Conservation (phyloP, 2,797 vertebrate genomes). For the Cossypha dichroa region DNA sequence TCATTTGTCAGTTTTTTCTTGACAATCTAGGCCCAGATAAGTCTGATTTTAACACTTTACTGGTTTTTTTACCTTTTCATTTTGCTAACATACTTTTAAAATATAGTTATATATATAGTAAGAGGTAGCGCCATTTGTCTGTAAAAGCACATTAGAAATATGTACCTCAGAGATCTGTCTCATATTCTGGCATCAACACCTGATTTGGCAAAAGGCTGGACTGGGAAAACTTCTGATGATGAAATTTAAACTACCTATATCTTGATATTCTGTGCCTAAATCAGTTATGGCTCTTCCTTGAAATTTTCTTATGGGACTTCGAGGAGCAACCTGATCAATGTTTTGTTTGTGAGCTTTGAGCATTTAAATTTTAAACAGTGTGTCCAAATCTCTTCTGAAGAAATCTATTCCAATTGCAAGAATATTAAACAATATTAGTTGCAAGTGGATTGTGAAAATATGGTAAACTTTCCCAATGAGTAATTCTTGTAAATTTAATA, state of each 20-base stretch:
- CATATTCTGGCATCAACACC: background rate
- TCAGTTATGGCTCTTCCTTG: background rate
- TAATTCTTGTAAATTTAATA: background rate
- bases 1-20: constrained; percentile 60
- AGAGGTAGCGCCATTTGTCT: background rate
- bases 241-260: background rate
- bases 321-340: background rate
- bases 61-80: constrained; percentile 35
- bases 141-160: background rate
- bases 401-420: background rate
- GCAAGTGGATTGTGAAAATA: background rate
- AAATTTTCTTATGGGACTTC: background rate
- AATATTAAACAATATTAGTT: background rate
- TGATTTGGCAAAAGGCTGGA: background rate
- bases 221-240: background rate
- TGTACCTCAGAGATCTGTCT: background rate
- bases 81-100: constrained; percentile 39
- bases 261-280: background rate
- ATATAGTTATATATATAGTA: background rate
- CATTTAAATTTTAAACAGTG: background rate
- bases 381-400: background rate
- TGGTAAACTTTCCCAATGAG: background rate
- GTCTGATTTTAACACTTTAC: constrained; percentile 24
- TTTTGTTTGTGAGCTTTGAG: background rate
- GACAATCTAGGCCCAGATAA: constrained; percentile 28